Base-by-base conservation (phyloP, 2,797 vertebrate genomes). In the Sardinella longiceps region DNA sequence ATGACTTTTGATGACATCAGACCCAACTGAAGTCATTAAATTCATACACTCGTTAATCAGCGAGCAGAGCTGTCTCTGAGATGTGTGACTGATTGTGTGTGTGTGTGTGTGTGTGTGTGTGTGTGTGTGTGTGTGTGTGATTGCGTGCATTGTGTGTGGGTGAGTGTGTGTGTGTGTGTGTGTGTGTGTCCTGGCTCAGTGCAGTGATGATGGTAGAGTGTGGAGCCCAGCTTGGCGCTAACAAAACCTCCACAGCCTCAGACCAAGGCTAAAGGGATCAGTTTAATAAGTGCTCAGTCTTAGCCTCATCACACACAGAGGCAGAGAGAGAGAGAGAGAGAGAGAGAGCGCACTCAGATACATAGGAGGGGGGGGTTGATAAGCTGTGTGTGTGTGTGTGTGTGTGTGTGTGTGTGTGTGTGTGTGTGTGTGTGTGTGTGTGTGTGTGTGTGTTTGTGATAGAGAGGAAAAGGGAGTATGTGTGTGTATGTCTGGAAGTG, bases 351-450 rank as follows among this genome's bases (percentile, higher is more conserved):
- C 56, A 58, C 23, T 25, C 56, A 58, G 56, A 58, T n/a, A 58
- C 56, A 58, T n/a, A n/a, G 56, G 56, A 25, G n/a, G n/a, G n/a
- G n/a, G n/a, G n/a, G n/a, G n/a, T n/a, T n/a, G n/a, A n/a, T n/a
- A n/a, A n/a, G n/a, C n/a, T 70, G 63, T 70, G 63, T 66, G 28
- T 66, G 60, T 63, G 60, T 63, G 60, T 63, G 25, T 63, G 58
- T 28, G 58, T 7, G n/a, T 7, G 58, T 15, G 15, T 15, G 51
- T 58, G n/a, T 2, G 58, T 63, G 58, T 11, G 58, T 63, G 58
- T 28, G n/a, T 63, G 58, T 28, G n/a, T 63, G 58, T 30, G n/a
- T 63, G 58, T 63, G 58, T 60, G 58, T 60, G 58, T 63, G 58
- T 63, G n/a, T 63, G n/a, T 63, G 58, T 28, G 58, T 25, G 5